A percentile compares a stretch with the other conserved stretches of the same genome.
These are phyloP conservation scores for Euphysa ruthae DNA, from an alignment of 30 jellyfish, hydroid and myxozoan genomes.

Conservation along the genomic window DNA sequence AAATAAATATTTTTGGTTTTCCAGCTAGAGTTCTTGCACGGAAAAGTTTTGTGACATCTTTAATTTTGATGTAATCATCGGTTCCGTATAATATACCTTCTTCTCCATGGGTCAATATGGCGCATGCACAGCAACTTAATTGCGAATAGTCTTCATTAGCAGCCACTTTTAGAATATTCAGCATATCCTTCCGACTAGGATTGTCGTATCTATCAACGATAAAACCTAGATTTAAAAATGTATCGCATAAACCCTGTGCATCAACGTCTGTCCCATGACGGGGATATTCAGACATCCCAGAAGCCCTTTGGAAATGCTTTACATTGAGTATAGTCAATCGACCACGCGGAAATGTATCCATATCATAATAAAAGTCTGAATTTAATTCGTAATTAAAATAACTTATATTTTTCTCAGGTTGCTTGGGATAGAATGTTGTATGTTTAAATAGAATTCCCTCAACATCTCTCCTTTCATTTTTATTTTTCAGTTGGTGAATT, in stretches of 20 bases:
- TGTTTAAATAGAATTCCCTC: constrained; percentile 17
- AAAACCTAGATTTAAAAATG: constrained; percentile 18
- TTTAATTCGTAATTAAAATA: background rate
- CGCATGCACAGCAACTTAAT: constrained; percentile 40
- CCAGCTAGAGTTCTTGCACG: constrained; percentile 24
- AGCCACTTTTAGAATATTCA: constrained; percentile 12
- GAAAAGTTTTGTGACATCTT: constrained; percentile 26
- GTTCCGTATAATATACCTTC: constrained; percentile 36
- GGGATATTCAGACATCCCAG: constrained; percentile 32
- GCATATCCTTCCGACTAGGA: constrained; percentile 20
- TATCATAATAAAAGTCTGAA: constrained; percentile 22
- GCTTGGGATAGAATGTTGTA: constrained; percentile 11
- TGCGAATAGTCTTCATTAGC: constrained; percentile 24
- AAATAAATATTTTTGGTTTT: constrained; percentile 23
- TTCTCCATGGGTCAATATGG: constrained; percentile 37
- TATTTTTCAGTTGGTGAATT: background rate
- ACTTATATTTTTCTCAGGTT: background rate
- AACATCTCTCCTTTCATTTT: constrained; percentile 11
- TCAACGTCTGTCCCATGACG: constrained; percentile 34
- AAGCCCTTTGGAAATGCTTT: constrained; percentile 8
- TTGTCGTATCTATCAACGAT: constrained; percentile 27
- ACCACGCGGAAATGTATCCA: constrained; percentile 35
- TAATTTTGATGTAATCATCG: constrained; percentile 21
- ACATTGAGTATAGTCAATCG: constrained; percentile 20
- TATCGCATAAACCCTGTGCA: constrained; percentile 12